Percentiles rank a stretch among this genome's conserved stretches.
These are phyloP conservation scores for Chromis chromis DNA, from an alignment of 2,797 vertebrate genomes.

Conservation along the genomic window DNA sequence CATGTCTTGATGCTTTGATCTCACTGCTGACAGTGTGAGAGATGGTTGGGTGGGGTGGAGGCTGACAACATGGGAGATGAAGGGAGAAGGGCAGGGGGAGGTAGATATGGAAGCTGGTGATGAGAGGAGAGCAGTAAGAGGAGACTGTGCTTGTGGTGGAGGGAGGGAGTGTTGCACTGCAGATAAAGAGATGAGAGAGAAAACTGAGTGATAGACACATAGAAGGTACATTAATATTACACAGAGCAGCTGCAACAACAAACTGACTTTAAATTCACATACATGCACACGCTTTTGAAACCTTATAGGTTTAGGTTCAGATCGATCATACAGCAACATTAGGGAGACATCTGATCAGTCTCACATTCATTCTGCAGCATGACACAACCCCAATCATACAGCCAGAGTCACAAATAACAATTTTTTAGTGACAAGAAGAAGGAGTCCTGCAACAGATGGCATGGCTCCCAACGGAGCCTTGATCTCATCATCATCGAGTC, in stretches of 20 bases:
- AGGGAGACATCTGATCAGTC: background rate
- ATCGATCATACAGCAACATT: background rate
- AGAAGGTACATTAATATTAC: conserved; percentile 20
- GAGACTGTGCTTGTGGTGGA: conserved; percentile 25
- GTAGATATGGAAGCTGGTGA: conserved; percentile 48
- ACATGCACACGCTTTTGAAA: background rate
- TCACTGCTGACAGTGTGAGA: conserved; percentile 62
- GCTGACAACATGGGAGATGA: conserved; percentile 58
- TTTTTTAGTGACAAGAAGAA: conserved; percentile 1
- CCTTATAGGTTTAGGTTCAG: background rate
- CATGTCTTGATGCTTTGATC: conserved; percentile 73
- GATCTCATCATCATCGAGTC: conserved; percentile 6
- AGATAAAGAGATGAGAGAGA: conserved; percentile 52
- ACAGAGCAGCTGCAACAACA: conserved; percentile 8
- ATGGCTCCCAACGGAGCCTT: background rate
- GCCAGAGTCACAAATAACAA: background rate
- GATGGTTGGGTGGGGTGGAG: conserved; percentile 48
- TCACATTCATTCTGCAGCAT: conserved; percentile 1
- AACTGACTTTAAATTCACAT: conserved; percentile 2
- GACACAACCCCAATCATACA: background rate
- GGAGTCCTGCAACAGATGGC: conserved; percentile 13
- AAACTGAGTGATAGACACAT: conserved; percentile 41
- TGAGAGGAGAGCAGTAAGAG: conserved; percentile 38
- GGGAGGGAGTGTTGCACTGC: conserved; percentile 61
- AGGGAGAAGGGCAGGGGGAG: conserved; percentile 32